Evolutionary conservation across 2,888 invertebrate species (phyloP).

Genomic region (Amphipoea oculea): DNA sequence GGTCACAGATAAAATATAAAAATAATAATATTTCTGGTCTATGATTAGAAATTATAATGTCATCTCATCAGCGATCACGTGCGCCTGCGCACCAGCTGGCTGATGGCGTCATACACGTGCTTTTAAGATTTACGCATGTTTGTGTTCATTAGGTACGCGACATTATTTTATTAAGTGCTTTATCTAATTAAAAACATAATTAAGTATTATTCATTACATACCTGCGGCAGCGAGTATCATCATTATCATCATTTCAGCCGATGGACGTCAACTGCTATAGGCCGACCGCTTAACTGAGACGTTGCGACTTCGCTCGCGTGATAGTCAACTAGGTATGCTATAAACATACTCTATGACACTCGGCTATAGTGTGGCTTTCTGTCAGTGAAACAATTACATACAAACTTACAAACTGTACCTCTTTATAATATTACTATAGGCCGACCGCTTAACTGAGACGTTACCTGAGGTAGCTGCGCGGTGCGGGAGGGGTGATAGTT

Average conservation of each 20-base stretch:
- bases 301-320: no score
- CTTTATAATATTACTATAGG: no score
- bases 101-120: conserved; percentile 38
- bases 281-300: no score
- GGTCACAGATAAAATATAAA: conserved; percentile 1
- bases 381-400: no score
- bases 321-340: no score
- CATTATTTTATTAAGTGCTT: not conserved
- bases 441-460: no score
- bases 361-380: no score
- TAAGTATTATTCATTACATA: not conserved
- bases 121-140: conserved; percentile 3
- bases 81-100: conserved; percentile 6
- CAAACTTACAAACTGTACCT: no score
- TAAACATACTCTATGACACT: no score
- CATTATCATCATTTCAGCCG: not conserved
- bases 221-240: not conserved
- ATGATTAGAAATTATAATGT: conserved; percentile 48
- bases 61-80: conserved; percentile 35
- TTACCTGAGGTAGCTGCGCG: no score
- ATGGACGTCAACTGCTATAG: not conserved
- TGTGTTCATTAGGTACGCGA: conserved; percentile 6
- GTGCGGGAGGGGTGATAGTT: no score
- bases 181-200: conserved; percentile 9
- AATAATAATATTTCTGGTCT: not conserved